Conservation (phyloP, 2,888 invertebrate species). For the Drosophila niveifrons region DNA sequence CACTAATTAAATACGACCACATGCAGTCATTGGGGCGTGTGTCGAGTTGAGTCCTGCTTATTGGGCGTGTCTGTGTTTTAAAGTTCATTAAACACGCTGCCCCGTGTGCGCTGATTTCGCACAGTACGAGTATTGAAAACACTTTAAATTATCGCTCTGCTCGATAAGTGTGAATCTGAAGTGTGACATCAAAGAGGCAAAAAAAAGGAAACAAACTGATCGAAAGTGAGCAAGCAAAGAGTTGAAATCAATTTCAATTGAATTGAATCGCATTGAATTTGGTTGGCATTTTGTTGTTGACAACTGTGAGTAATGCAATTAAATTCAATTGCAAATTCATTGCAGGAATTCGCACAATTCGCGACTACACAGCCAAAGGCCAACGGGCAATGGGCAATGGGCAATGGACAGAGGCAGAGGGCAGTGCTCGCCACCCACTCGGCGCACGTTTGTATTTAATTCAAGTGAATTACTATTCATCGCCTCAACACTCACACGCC, state of each 20-base stretch:
- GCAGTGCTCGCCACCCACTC: conserved; percentile 14
- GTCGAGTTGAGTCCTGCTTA: conserved; percentile 4
- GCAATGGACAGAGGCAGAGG: neutral
- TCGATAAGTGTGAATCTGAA: conserved; percentile 59
- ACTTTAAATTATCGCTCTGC: conserved; percentile 59
- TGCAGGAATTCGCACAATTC: conserved; percentile 39
- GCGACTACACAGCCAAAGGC: neutral
- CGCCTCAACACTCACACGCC: conserved; percentile 41
- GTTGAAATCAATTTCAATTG: conserved; percentile 78
- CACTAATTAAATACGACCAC: conserved; percentile 65
- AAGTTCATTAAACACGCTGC: conserved; percentile 55
- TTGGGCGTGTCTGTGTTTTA: conserved; percentile 37
- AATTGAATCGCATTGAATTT: conserved; percentile 77
- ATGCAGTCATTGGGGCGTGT: conserved; percentile 39
- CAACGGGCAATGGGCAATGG: neutral
- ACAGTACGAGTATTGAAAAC: conserved; percentile 36
- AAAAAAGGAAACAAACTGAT: neutral
- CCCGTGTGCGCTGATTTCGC: conserved; percentile 37
- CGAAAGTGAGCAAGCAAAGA: conserved; percentile 6
- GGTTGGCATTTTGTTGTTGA: conserved; percentile 79
- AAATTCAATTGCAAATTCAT: conserved; percentile 80
- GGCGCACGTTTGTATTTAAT: conserved; percentile 66
- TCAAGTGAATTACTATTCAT: conserved; percentile 67
- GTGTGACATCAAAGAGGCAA: conserved; percentile 64
- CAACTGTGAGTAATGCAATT: conserved; percentile 81